Evolutionary conservation across 2,797 vertebrate genomes (phyloP).

Genomic region (Enoplosus armatus): DNA sequence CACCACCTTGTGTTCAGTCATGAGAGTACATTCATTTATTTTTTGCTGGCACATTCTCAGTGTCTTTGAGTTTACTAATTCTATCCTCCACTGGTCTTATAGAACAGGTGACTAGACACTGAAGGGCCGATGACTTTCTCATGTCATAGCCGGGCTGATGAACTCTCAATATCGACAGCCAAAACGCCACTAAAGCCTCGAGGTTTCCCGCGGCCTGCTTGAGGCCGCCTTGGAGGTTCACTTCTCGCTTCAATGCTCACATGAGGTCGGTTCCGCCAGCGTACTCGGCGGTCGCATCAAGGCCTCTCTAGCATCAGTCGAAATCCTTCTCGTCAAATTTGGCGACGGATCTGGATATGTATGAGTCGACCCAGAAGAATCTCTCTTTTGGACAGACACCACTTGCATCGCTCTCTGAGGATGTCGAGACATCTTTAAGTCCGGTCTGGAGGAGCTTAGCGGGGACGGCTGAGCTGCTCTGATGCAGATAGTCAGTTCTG

Average conservation of each 20-base stretch:
- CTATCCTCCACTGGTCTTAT: rapidly evolving
- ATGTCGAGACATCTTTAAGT: not conserved
- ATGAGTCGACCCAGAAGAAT: slow-evolving; percentile 52
- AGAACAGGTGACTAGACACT: not conserved
- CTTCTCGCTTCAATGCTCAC: not conserved
- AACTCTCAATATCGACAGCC: slow-evolving; percentile 16
- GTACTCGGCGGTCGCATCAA: rapidly evolving
- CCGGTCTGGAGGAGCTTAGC: not conserved
- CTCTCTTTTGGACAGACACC: not conserved
- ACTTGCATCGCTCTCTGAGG: not conserved
- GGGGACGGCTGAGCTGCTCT: not conserved
- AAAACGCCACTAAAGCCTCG: rapidly evolving
- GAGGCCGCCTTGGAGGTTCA: not conserved
- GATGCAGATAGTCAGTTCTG: not conserved
- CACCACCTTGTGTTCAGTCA: slow-evolving; percentile 36
- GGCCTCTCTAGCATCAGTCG: slow-evolving; percentile 1
- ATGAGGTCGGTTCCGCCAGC: slow-evolving; percentile 10
- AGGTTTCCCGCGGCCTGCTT: not conserved
- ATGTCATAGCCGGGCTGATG: slow-evolving; percentile 27
- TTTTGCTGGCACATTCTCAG: rapidly evolving
- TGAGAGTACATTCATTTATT: not conserved
- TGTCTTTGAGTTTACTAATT: not conserved
- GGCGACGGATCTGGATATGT: slow-evolving; percentile 49
- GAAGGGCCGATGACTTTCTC: slow-evolving; percentile 53
- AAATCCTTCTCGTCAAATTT: slow-evolving; percentile 18